Conservation (phyloP, 2,113 vertebrate genomes). For the Recurvirostra avosetta region DNA sequence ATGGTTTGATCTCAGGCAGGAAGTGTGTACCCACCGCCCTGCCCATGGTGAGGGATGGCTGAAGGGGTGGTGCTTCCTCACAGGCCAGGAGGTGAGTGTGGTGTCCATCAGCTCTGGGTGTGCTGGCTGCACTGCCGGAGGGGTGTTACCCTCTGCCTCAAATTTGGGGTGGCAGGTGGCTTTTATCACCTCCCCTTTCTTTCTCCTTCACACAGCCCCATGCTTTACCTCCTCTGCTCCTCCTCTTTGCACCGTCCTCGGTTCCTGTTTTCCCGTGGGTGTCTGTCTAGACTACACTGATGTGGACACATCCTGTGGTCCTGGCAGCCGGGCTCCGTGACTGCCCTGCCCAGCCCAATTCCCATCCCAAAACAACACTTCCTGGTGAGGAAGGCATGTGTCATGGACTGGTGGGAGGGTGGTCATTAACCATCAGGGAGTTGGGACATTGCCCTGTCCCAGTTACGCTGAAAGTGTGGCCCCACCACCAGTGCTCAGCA, state of each 20-base stretch:
- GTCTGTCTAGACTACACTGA: background rate
- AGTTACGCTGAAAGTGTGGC: background rate
- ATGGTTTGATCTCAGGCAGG: background rate
- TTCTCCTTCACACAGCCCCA: background rate
- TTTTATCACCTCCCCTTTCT: background rate
- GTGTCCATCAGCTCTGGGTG: background rate
- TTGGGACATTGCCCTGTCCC: background rate
- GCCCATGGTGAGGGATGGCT: fast-evolving
- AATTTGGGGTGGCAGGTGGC: background rate
- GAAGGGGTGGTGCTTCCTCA: fast-evolving
- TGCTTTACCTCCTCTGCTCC: background rate
- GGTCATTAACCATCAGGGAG: background rate
- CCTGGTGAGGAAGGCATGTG: background rate
- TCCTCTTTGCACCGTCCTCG: background rate
- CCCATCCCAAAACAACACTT: fast-evolving
- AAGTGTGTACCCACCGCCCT: background rate
- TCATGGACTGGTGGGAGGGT: fast-evolving
- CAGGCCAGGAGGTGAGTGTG: background rate
- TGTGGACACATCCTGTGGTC: background rate
- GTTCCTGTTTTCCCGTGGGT: background rate
- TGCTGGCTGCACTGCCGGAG: background rate
- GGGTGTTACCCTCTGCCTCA: background rate
- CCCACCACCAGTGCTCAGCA: background rate
- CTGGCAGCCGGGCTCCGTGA: background rate
- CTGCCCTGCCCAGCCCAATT: background rate